Evolutionary conservation across 2,113 vertebrate genomes (phyloP).

Genomic region (Perca flavescens): DNA sequence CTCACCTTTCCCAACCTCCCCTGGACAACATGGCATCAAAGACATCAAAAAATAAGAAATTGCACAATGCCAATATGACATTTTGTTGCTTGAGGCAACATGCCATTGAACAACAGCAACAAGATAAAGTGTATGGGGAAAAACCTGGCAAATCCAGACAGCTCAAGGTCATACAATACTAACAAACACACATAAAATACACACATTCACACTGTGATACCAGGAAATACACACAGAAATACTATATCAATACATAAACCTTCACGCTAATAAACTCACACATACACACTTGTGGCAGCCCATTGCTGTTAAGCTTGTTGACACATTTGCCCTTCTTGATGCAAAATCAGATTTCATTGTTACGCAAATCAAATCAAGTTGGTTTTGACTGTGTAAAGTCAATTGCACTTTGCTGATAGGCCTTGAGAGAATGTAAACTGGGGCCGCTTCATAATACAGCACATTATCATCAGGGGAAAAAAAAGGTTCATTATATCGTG

Average conservation of each 20-base stretch:
- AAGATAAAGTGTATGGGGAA: constrained; percentile 15
- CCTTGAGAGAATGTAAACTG: constrained; percentile 22
- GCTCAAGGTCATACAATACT: constrained; percentile 28
- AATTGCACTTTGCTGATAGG: constrained; percentile 23
- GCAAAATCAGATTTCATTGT: constrained; percentile 46
- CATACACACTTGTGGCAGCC: neutral
- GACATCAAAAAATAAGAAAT: neutral
- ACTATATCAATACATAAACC: neutral
- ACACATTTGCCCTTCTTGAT: constrained; percentile 32
- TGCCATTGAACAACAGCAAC: constrained; percentile 16
- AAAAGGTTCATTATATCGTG: constrained; percentile 20
- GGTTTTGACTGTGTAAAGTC: constrained; percentile 43
- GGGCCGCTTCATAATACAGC: constrained; percentile 2
- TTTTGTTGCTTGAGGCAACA: constrained; percentile 31
- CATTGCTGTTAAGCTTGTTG: constrained; percentile 10
- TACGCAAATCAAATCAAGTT: constrained; percentile 38
- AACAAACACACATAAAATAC: constrained; percentile 18
- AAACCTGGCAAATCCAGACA: constrained; percentile 20
- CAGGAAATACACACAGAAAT: neutral
- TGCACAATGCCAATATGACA: constrained; percentile 2
- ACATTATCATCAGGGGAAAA: neutral
- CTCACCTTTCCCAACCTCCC: neutral
- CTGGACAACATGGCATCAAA: neutral
- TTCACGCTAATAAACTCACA: constrained; percentile 3
- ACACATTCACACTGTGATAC: neutral